Base-by-base conservation (phyloP, 2,888 invertebrate species). In the Chironomus riparius region DNA sequence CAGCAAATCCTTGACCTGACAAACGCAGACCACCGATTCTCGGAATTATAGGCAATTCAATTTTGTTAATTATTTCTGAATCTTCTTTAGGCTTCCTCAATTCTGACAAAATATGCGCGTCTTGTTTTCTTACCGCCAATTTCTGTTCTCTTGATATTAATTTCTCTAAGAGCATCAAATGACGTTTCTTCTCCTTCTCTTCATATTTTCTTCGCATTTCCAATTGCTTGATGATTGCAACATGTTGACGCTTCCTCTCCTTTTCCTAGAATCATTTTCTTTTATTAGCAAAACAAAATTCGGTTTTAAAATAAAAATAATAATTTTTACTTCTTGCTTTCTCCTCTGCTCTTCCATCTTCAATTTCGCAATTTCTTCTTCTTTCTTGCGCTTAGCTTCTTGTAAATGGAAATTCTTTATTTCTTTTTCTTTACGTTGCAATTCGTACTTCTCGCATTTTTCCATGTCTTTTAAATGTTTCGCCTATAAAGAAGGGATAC, bases 81-180 rank as follows among this genome's bases (percentile, higher is more conserved):
- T 97, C 97, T 83, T 97, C 97, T 80, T 93, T 91, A 0, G 97
- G 96, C 83, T 95, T 93, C 80, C 95, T 90, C 68, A 91, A 84
- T 81, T 91, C 88, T 24, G 89, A 85, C 24, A 91, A 83, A 68
- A 91, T 86, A 80, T 91, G 91, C 81, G 88, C 85, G 89, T 89
- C 87, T 86, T 92, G 85, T 86, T 89, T 80, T 84, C 89, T 81
- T 87, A 87, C 86, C 85, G 91, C 95, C 79, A 94, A 85, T 81
- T 93, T 91, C 81, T 92, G 92, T 83, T 97, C 96, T 79, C 93
- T 92, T 76, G 91, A 91, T 15, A 93, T 90, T 79, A 93, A 87
- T 79, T 94, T 90, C 83, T 96, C 96, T 76, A 95, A 90, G 77
- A 93, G 87, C 79, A 92, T 88, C 50, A 84, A 84, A 79, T 84